Evolutionary conservation across 2,113 vertebrate genomes (phyloP).

Genomic region (Anguilla japonica): DNA sequence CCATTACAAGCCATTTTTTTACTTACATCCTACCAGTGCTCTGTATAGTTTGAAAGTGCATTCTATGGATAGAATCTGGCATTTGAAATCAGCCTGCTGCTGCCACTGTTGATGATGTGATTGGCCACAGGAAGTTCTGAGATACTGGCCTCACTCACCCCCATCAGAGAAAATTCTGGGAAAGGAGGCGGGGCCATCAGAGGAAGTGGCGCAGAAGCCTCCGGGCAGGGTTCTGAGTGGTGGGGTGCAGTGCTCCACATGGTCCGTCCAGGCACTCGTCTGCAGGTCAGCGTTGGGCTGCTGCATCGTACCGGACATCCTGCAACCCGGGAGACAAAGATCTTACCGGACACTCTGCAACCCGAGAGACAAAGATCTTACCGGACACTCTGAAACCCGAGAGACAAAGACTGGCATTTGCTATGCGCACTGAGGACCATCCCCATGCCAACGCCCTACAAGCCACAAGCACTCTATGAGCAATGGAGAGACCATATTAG

Average conservation of each 20-base stretch:
- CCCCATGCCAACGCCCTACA: no score
- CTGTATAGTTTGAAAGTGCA: not conserved
- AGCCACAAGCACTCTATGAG: no score
- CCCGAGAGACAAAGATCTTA: slow-evolving; percentile 53
- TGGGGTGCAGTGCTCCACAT: slow-evolving; percentile 77
- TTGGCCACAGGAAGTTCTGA: not conserved
- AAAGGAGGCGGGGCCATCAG: slow-evolving; percentile 80
- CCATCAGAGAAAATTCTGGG: slow-evolving; percentile 68
- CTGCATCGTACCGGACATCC: slow-evolving; percentile 63
- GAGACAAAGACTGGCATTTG: slow-evolving; percentile 25
- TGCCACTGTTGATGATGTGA: not conserved
- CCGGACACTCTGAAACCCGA: slow-evolving; percentile 64
- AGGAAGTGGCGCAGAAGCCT: slow-evolving; percentile 64
- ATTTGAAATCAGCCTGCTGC: not conserved
- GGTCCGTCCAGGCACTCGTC: slow-evolving; percentile 76
- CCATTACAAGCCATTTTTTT: no score
- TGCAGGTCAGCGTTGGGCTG: slow-evolving; percentile 83
- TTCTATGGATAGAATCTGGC: not conserved
- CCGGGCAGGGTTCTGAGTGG: slow-evolving; percentile 69
- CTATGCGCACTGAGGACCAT: no score
- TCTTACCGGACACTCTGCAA: slow-evolving; percentile 65
- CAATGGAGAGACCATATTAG: no score
- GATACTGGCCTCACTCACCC: slow-evolving; percentile 64
- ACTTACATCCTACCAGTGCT: no score
- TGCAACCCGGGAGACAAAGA: no score